These are phyloP conservation scores for Rhadina sibilatrix DNA, from an alignment of 2,113 vertebrate species.

Conservation along the genomic window DNA sequence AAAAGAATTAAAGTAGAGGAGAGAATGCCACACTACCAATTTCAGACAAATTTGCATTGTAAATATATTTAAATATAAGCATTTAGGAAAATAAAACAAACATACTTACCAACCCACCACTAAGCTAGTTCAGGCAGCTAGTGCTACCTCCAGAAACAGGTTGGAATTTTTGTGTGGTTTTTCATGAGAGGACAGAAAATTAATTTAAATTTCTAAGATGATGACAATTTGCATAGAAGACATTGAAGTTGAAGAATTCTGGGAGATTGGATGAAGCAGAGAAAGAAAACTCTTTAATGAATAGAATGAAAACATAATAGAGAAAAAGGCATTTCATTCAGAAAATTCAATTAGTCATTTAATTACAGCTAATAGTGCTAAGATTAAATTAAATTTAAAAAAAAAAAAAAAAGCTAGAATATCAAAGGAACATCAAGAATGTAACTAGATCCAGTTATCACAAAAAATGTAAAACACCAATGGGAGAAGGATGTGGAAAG, in stretches of 20 bases:
- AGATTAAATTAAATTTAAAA: not conserved
- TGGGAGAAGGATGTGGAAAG: not conserved
- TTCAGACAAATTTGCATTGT: constrained; percentile 10
- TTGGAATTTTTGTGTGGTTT: not conserved
- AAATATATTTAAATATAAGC: constrained; percentile 18
- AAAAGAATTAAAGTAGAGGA: not conserved
- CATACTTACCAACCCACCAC: not conserved
- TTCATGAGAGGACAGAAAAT: not conserved
- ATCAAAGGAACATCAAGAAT: not conserved
- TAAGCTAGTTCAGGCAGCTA: not conserved
- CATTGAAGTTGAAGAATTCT: not conserved
- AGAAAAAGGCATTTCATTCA: not conserved
- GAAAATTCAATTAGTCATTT: not conserved
- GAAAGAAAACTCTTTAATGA: not conserved
- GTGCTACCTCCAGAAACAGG: not conserved
- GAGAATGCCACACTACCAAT: not conserved
- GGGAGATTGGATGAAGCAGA: not conserved
- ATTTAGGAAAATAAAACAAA: not conserved
- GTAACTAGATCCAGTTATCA: not conserved
- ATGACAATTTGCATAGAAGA: not conserved
- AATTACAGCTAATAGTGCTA: not conserved
- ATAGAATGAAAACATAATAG: not conserved
- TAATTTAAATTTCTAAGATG: not conserved
- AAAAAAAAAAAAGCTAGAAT: not conserved
- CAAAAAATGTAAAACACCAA: not conserved